These are phyloP conservation scores for Melanotaenia maccullochi DNA, from an alignment of 2,797 vertebrate genomes.

Conservation along the genomic window DNA sequence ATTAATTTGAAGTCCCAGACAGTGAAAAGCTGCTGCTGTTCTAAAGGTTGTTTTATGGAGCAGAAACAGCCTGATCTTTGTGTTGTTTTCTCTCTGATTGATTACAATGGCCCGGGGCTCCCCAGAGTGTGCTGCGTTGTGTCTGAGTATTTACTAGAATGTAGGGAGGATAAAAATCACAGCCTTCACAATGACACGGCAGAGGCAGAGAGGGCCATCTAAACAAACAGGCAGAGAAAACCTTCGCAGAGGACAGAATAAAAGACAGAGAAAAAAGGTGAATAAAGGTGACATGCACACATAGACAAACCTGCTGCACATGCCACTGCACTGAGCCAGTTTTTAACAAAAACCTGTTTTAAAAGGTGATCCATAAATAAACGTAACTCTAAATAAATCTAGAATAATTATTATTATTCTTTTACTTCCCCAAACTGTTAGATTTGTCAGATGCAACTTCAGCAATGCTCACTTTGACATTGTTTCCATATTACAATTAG, in stretches of 20 bases:
- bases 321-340: neutral
- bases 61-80: constrained; percentile 74
- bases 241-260: constrained; percentile 28
- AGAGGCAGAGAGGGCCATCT: constrained; percentile 48
- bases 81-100: constrained; percentile 80
- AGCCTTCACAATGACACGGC: constrained; percentile 50
- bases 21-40: constrained; percentile 72
- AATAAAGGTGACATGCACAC: neutral
- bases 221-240: constrained; percentile 49
- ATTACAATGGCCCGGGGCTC: constrained; percentile 76
- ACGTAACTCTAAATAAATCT: neutral
- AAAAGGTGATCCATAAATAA: neutral
- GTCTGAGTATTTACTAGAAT: constrained; percentile 78
- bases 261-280: neutral
- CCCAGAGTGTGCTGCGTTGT: constrained; percentile 62
- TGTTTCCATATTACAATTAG: neutral
- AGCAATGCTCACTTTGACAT: neutral
- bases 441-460: neutral
- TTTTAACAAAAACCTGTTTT: neutral
- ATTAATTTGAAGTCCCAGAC: constrained; percentile 64
- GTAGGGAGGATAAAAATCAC: constrained; percentile 77
- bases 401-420: neutral
- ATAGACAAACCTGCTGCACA: constrained; percentile 1
- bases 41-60: constrained; percentile 77
- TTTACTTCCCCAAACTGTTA: neutral